Conservation (phyloP, 2,113 vertebrate genomes). For the Seriola quinqueradiata region DNA sequence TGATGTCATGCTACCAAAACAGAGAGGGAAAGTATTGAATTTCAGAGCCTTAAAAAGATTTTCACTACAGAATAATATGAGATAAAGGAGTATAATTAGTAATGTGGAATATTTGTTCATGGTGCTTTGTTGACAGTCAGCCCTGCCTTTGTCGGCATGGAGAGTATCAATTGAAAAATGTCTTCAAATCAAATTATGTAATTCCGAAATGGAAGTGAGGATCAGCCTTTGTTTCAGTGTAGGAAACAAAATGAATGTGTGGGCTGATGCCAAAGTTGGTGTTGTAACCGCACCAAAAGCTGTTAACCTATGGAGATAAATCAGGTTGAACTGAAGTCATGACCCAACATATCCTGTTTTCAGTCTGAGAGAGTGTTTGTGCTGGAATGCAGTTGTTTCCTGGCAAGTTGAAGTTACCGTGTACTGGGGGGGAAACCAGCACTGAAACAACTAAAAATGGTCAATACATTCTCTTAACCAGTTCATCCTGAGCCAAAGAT, state of each 20-base stretch:
- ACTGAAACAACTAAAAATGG: slow-evolving; percentile 1
- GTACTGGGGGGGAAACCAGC: slow-evolving; percentile 2
- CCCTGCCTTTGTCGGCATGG: background rate
- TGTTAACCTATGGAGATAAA: slow-evolving; percentile 19
- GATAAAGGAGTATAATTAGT: background rate
- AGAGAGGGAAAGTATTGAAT: background rate
- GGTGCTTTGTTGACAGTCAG: background rate
- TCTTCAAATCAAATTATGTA: background rate
- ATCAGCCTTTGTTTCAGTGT: background rate
- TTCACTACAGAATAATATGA: background rate
- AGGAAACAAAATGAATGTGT: background rate
- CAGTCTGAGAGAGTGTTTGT: slow-evolving; percentile 24
- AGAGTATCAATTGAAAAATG: background rate
- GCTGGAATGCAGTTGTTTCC: slow-evolving; percentile 46
- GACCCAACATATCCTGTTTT: slow-evolving; percentile 52
- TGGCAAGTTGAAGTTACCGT: background rate
- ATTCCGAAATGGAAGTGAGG: background rate
- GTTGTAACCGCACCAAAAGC: slow-evolving; percentile 2
- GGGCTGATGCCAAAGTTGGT: background rate
- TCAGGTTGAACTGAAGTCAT: slow-evolving; percentile 34
- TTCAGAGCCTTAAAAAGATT: background rate
- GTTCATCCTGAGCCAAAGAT: slow-evolving; percentile 7
- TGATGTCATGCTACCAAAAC: background rate
- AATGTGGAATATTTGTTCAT: background rate
- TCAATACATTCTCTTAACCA: background rate